Evolutionary conservation across 2,797 vertebrate species (phyloP), one percentile per base, ranked within the genome.

Genomic region (Amniataba percoides): DNA sequence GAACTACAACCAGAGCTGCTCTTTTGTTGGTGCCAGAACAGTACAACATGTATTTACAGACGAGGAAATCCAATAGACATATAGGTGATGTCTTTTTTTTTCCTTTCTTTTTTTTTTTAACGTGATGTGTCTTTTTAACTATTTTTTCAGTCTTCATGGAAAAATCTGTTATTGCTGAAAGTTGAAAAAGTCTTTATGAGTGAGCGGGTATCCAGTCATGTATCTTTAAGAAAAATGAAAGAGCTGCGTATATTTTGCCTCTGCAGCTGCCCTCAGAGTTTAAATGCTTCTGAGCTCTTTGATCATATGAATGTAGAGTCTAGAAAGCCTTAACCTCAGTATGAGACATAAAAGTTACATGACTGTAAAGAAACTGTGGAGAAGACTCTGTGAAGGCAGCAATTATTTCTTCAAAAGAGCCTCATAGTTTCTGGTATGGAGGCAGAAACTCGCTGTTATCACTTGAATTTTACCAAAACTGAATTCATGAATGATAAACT

Each of bases 11-110:
- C 53, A 72, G 49, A 74, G 48, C 53, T 16, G 13, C 2, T 36
- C 18, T 10, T 23, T 34, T 67, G 19, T 48, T 58, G 21, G 8
- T 49, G 52, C 63, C 36, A 56, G 56, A 62, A 71, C 45, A 80
- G 14, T 42, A 74, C 31, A 51, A 40, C 25, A 12, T 42, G 52
- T 58, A 31, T 42, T 16, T 16, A 42, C 2, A 52, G 12, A 61
- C 27, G 7, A 45, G 27, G 49, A 59, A 34, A 52, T n/a, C 14
- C 5, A 8, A 23, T 1, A 19, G n/a, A n/a, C n/a, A n/a, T n/a
- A n/a, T n/a, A n/a, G n/a, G n/a, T 34, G 11, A n/a, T 14, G 15
- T 57, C 3, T 60, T 21, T 21, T 62, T 73, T 52, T 69, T 40
- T 0, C 5, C 3, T 60, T 57, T 74, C 57, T 23, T 31, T 31